phyloP scores from a whole-genome alignment of 2,888 invertebrate genomes.

The Orgyia antiqua region DNA sequence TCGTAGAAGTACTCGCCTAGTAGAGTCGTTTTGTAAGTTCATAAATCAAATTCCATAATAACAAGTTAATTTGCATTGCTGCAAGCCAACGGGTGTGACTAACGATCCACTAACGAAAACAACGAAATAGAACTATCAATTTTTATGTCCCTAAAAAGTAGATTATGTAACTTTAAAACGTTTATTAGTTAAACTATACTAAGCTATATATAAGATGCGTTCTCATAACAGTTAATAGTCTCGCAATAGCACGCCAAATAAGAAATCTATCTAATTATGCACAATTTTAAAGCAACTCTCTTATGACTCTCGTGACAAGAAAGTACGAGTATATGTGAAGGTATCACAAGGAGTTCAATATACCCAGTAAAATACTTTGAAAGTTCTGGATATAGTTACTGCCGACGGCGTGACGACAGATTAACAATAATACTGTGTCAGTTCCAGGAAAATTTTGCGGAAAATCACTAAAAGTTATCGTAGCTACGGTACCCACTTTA shows the following conservation, averaged over 20 bases:
- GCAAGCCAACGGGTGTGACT: conserved; percentile 55
- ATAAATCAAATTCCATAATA: conserved; percentile 64
- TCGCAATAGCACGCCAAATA: conserved; percentile 41
- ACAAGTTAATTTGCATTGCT: conserved; percentile 72
- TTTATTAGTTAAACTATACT: no score
- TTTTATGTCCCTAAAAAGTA: conserved; percentile 54
- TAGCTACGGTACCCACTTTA: no score
- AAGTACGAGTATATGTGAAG: no score
- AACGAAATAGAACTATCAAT: conserved; percentile 66
- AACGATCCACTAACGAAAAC: conserved; percentile 66
- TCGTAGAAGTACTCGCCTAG: conserved; percentile 30
- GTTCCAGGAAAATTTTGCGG: no score
- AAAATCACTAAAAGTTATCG: no score
- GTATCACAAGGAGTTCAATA: no score
- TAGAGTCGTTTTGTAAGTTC: conserved; percentile 45
- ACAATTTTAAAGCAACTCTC: conserved; percentile 33
- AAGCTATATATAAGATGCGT: no score
- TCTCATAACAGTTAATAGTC: conserved; percentile 29
- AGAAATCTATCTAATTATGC: conserved; percentile 28
- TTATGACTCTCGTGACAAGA: conserved; percentile 43
- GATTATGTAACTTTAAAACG: no score
- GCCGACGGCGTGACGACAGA: no score
- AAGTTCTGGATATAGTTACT: no score
- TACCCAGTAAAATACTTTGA: no score
- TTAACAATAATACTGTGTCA: no score